Evolutionary conservation across 2,113 vertebrate species (phyloP).

Genomic region (Myiagra hebetior): DNA sequence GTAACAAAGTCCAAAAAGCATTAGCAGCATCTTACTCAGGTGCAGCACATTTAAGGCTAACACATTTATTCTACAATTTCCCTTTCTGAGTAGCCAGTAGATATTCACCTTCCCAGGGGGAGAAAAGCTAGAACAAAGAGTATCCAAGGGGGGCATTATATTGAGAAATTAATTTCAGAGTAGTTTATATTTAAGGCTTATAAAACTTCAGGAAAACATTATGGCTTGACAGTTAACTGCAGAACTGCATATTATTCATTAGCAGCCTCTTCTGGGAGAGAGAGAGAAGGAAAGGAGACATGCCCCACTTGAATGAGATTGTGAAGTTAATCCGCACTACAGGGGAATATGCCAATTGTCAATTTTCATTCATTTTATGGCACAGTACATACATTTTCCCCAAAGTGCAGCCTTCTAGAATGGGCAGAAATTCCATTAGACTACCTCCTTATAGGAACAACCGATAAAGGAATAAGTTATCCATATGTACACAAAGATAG

Average conservation of each 20-base stretch:
- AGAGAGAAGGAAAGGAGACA: background rate
- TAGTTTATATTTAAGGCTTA: background rate
- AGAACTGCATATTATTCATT: background rate
- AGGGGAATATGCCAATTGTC: background rate
- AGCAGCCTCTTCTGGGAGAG: background rate
- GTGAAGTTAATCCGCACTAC: background rate
- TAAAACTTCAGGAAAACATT: background rate
- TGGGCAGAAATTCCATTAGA: background rate
- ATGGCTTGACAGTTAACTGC: background rate
- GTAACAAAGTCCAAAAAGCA: background rate
- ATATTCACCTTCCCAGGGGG: background rate
- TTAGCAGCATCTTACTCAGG: background rate
- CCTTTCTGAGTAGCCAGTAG: background rate
- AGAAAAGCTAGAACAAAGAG: background rate
- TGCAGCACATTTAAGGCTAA: background rate
- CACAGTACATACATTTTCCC: background rate
- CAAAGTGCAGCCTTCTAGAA: background rate
- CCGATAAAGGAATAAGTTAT: background rate
- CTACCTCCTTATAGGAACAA: background rate
- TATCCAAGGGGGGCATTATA: background rate
- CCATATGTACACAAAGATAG: background rate
- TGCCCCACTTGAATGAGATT: fast-evolving
- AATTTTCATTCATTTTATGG: background rate
- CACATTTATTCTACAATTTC: background rate
- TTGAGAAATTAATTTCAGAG: background rate